Evolutionary conservation across 2,113 vertebrate species (phyloP).

Genomic region (Chascanopsetta lugubris): DNA sequence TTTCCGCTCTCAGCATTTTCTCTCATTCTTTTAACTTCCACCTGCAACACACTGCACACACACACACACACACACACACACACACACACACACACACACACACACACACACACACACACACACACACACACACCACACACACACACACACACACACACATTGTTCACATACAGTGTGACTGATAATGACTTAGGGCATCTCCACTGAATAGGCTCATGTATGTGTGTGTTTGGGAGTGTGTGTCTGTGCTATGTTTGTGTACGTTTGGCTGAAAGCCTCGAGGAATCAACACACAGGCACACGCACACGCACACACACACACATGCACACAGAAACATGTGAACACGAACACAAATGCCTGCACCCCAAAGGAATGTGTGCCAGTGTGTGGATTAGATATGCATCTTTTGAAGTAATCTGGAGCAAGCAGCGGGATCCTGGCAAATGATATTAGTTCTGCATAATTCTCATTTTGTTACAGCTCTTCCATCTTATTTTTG

Average conservation of each 20-base stretch:
- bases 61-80: no score
- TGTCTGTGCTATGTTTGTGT: neutral
- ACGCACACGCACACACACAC: slow-evolving; percentile 18
- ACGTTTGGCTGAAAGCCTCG: slow-evolving; percentile 2
- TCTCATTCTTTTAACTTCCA: neutral
- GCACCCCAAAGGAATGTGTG: slow-evolving; percentile 43
- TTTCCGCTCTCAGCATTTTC: neutral
- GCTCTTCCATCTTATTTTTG: slow-evolving; percentile 46
- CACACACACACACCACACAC: no score
- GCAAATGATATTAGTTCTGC: slow-evolving; percentile 53
- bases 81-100: no score
- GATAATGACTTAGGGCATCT: neutral
- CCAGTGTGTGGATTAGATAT: slow-evolving; percentile 55
- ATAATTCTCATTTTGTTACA: slow-evolving; percentile 57
- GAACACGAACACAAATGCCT: slow-evolving; percentile 37
- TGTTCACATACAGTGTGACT: slow-evolving; percentile 22
- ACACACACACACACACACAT: no score
- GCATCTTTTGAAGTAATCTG: slow-evolving; percentile 63
- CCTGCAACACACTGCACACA: slow-evolving; percentile 6
- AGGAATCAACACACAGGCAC: slow-evolving; percentile 15
- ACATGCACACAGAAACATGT: slow-evolving; percentile 28
- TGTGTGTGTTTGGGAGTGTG: no score
- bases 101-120: no score
- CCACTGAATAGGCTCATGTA: slow-evolving; percentile 11
- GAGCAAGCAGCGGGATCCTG: slow-evolving; percentile 52